Conservation (phyloP, 2,113 vertebrate genomes). For the Serilophus lunatus region DNA sequence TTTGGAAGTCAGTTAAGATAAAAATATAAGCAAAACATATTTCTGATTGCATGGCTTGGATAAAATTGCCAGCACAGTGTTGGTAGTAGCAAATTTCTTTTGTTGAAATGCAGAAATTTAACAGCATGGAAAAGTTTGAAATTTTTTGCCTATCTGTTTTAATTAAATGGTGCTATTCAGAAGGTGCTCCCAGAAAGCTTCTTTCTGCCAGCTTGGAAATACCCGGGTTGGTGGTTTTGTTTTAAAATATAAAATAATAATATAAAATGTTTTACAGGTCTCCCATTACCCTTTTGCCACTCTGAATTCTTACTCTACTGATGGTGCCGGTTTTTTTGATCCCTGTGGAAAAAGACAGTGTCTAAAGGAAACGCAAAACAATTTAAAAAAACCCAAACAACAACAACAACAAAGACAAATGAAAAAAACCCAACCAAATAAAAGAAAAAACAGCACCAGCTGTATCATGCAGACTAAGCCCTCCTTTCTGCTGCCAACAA, state of each 20-base stretch:
- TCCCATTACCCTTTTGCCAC: not conserved
- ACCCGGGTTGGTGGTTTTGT: not conserved
- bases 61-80: not conserved
- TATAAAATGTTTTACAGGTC: not conserved
- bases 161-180: not conserved
- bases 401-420: not conserved
- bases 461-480: not conserved
- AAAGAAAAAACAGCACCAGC: rapidly evolving
- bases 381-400: not conserved
- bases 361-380: not conserved
- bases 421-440: not conserved
- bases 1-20: not conserved
- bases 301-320: not conserved
- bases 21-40: not conserved
- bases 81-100: not conserved
- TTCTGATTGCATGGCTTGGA: not conserved
- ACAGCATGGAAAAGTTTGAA: not conserved
- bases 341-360: not conserved
- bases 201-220: not conserved
- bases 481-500: not conserved
- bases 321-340: not conserved
- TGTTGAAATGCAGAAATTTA: not conserved
- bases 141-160: not conserved
- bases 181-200: not conserved
- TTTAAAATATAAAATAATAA: not conserved